Conservation (phyloP, 2,113 vertebrate species). For the Spermophilus dauricus region DNA sequence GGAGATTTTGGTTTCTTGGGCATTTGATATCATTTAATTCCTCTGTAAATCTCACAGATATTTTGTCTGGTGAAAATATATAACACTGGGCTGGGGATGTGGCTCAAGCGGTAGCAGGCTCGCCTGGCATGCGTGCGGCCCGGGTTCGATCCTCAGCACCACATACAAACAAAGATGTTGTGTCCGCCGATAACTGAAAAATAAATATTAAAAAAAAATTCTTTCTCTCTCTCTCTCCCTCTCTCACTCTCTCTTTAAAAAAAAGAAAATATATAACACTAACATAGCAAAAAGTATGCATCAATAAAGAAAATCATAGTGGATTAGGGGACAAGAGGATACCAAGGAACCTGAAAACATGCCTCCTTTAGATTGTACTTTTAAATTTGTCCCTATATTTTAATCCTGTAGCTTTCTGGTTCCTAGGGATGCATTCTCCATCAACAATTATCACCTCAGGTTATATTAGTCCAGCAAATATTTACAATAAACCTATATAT, state of each 20-base stretch:
- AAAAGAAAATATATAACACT: conserved; percentile 51
- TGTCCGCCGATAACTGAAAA: too few relatives aligned
- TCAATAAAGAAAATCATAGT: conserved; percentile 26
- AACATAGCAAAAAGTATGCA: neutral
- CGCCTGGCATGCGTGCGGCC: too few relatives aligned
- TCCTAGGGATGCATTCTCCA: neutral
- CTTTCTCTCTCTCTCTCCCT: too few relatives aligned
- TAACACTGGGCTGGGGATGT: neutral
- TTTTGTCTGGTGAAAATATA: conserved; percentile 46
- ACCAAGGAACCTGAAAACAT: neutral
- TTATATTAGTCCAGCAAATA: conserved; percentile 11
- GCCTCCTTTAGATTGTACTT: neutral
- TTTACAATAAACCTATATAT: neutral
- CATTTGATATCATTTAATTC: conserved; percentile 34
- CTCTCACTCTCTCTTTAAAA: too few relatives aligned
- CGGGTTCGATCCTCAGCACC: too few relatives aligned
- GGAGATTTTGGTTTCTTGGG: conserved; percentile 3
- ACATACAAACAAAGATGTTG: too few relatives aligned
- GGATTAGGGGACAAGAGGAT: neutral
- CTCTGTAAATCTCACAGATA: conserved; percentile 40
- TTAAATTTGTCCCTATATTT: conserved; percentile 39
- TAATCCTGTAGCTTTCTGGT: neutral
- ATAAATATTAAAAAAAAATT: too few relatives aligned
- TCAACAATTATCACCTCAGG: neutral
- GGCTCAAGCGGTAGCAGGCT: too few relatives aligned